Conservation (phyloP, 1,140 invertebrate genomes). For the Nixonia krombeini region DNA sequence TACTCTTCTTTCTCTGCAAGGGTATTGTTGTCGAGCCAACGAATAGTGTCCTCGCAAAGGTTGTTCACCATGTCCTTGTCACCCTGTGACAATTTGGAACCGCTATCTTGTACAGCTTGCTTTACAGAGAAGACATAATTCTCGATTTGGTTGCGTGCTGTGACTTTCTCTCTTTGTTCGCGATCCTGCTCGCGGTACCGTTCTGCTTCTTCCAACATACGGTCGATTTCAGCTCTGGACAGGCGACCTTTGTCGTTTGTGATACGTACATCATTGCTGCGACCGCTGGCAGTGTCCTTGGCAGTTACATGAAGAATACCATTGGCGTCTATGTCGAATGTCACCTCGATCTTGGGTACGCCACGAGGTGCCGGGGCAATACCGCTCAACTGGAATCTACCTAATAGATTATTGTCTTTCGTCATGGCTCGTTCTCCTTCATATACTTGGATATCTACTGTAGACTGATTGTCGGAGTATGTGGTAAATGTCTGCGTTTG, state of each 20-base stretch:
- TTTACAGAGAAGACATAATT: conserved; percentile 80
- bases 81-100: conserved; percentile 50
- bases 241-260: conserved; percentile 75
- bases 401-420: conserved; percentile 85
- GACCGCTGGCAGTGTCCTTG: conserved; percentile 71
- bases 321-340: conserved; percentile 79
- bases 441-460: conserved; percentile 78
- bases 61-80: conserved; percentile 58
- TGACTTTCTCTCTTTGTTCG: conserved; percentile 74
- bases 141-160: conserved; percentile 79
- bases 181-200: conserved; percentile 75
- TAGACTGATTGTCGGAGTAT: conserved; percentile 80
- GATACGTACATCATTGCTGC: conserved; percentile 73
- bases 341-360: conserved; percentile 79
- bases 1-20: conserved; percentile 85
- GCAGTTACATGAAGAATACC: conserved; percentile 75
- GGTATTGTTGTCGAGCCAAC: conserved; percentile 77
- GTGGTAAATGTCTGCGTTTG: conserved; percentile 78
- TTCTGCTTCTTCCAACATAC: conserved; percentile 81
- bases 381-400: conserved; percentile 78
- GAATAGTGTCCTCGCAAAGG: conserved; percentile 68
- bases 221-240: conserved; percentile 73
- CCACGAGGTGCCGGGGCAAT: conserved; percentile 73
- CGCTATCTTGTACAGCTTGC: conserved; percentile 66
- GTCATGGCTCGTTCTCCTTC: too few relatives aligned